Conservation (phyloP, 2,113 vertebrate genomes). For the Otus sunia region DNA sequence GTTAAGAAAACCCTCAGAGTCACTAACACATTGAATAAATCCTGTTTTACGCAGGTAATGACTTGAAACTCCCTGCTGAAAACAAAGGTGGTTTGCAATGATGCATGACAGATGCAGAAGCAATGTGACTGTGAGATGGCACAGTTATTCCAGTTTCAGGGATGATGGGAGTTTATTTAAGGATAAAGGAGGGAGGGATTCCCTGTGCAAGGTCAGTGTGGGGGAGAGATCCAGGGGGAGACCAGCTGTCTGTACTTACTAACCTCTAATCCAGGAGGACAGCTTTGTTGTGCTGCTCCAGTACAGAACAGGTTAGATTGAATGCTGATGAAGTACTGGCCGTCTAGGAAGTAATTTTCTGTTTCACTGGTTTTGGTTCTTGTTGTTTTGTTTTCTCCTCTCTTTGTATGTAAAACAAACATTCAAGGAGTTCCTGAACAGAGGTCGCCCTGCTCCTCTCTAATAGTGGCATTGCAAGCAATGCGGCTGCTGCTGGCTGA, state of each 20-base stretch:
- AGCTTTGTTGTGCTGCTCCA: neutral
- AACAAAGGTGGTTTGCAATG: slow-evolving; percentile 39
- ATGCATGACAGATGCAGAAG: slow-evolving; percentile 18
- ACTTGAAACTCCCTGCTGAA: slow-evolving; percentile 39
- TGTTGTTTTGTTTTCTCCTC: neutral
- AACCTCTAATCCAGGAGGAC: neutral
- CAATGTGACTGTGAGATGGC: slow-evolving; percentile 36
- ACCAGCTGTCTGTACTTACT: slow-evolving; percentile 1
- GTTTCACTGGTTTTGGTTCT: slow-evolving; percentile 7
- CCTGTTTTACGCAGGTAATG: neutral
- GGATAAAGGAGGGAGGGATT: slow-evolving; percentile 53
- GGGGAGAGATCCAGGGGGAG: slow-evolving; percentile 19
- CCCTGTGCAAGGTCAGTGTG: slow-evolving; percentile 26
- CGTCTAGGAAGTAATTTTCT: slow-evolving; percentile 17
- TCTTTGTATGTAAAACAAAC: slow-evolving; percentile 1
- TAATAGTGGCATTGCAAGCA: accelerated
- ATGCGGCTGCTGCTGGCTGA: neutral
- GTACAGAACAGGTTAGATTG: neutral
- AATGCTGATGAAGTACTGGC: neutral
- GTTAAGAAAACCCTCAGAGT: neutral
- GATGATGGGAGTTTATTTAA: slow-evolving; percentile 49
- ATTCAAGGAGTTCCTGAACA: neutral
- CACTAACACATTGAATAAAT: neutral
- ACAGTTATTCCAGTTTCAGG: slow-evolving; percentile 23
- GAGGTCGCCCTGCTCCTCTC: neutral